Evolutionary conservation across 2,888 invertebrate species (phyloP).

Genomic region (Drosophila mimica): DNA sequence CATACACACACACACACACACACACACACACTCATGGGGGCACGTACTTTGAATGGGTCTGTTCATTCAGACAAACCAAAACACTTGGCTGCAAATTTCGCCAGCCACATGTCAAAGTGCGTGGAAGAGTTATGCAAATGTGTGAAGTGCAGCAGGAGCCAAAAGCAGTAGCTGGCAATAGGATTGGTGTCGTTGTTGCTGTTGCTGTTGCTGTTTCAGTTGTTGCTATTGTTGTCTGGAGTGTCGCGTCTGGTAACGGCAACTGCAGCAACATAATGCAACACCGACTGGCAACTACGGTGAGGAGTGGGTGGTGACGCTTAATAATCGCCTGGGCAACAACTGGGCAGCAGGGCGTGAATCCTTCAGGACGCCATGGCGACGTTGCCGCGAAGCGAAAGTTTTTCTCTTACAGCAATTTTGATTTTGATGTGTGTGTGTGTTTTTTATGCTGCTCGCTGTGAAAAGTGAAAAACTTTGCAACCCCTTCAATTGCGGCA

Average conservation of each 20-base stretch:
- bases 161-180: slow-evolving; percentile 19
- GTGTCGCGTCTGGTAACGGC: slow-evolving; percentile 52
- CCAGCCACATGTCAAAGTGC: slow-evolving; percentile 75
- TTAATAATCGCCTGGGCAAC: slow-evolving; percentile 62
- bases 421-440: slow-evolving; percentile 49
- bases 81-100: slow-evolving; percentile 65
- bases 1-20: slow-evolving; percentile 18
- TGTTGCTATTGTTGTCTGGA: slow-evolving; percentile 45
- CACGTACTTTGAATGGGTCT: slow-evolving; percentile 41
- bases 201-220: slow-evolving; percentile 23
- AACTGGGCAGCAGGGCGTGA: slow-evolving; percentile 50
- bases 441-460: slow-evolving; percentile 44
- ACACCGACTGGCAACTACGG: slow-evolving; percentile 2
- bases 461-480: slow-evolving; percentile 77
- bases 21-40: background rate
- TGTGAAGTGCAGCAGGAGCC: slow-evolving; percentile 52
- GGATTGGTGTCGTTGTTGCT: slow-evolving; percentile 42
- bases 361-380: slow-evolving; percentile 49
- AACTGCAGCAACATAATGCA: slow-evolving; percentile 64
- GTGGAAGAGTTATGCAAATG: slow-evolving; percentile 77
- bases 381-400: slow-evolving; percentile 67
- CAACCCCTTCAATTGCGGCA: slow-evolving; percentile 66
- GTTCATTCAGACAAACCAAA: slow-evolving; percentile 71
- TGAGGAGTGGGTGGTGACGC: slow-evolving; percentile 16
- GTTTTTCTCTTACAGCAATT: slow-evolving; percentile 64